A percentile compares a stretch with the other conserved stretches of the same genome.
These are phyloP conservation scores for Dermochelys coriacea DNA, from an alignment of 2,797 vertebrate species.

Conservation along the genomic window DNA sequence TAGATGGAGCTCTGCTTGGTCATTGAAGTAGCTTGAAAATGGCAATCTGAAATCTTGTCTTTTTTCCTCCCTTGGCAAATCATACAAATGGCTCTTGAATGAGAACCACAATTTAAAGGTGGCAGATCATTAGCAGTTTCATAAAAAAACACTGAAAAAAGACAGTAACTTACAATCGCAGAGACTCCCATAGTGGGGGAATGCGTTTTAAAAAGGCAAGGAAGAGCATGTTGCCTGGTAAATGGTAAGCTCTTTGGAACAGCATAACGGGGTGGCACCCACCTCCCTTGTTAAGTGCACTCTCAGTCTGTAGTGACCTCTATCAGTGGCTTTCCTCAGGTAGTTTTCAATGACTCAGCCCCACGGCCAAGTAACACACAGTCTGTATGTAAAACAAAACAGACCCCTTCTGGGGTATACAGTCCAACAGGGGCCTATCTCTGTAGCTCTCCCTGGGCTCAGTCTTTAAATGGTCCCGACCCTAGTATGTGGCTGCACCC, in stretches of 20 bases:
- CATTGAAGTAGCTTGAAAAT: neutral
- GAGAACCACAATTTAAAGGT: neutral
- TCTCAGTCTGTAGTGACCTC: too few relatives aligned
- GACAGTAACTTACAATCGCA: neutral
- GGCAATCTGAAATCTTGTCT: conserved; percentile 20
- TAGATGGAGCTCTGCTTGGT: conserved; percentile 51
- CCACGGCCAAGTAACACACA: too few relatives aligned
- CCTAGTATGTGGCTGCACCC: too few relatives aligned
- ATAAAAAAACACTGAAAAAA: neutral
- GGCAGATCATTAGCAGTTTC: neutral
- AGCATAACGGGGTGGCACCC: too few relatives aligned
- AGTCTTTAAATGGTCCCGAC: too few relatives aligned
- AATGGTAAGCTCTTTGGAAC: neutral
- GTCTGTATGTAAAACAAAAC: too few relatives aligned
- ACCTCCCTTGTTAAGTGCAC: too few relatives aligned
- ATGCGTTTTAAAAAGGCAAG: neutral
- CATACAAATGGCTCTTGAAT: conserved; percentile 2
- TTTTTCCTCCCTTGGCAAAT: neutral
- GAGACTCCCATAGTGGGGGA: neutral
- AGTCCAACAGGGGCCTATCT: too few relatives aligned
- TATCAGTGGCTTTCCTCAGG: too few relatives aligned
- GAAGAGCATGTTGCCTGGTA: neutral
- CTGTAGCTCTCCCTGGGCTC: too few relatives aligned
- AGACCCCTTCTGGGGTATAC: too few relatives aligned
- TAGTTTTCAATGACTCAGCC: too few relatives aligned